These are phyloP conservation scores for Baryphthengus martii DNA, from an alignment of 2,113 vertebrate species.

Conservation along the genomic window DNA sequence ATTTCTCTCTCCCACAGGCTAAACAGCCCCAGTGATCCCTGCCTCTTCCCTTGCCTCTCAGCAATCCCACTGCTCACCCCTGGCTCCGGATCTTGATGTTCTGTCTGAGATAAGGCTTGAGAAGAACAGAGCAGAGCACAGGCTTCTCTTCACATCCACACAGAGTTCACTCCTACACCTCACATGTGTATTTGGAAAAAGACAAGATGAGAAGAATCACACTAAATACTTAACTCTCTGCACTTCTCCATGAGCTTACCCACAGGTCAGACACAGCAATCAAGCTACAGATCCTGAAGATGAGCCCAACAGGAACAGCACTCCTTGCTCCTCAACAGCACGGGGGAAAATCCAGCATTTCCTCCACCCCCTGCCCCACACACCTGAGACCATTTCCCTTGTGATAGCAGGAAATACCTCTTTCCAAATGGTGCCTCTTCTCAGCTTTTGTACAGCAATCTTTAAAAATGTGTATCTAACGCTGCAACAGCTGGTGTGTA, in stretches of 20 bases:
- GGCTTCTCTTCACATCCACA: background rate
- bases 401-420: background rate
- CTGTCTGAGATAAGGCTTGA: too few relatives aligned
- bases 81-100: accelerated
- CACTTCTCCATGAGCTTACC: background rate
- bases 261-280: background rate
- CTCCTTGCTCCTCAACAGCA: background rate
- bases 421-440: background rate
- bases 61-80: too few relatives aligned
- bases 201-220: background rate
- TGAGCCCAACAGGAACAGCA: background rate
- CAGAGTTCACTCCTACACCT: background rate
- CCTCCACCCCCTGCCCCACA: background rate
- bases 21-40: background rate
- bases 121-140: background rate
- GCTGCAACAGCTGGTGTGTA: background rate
- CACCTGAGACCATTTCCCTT: background rate
- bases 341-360: accelerated
- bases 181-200: accelerated
- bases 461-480: background rate
- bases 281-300: too few relatives aligned
- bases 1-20: too few relatives aligned
- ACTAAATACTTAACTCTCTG: background rate
- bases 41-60: background rate
- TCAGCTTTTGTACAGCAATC: background rate